Evolutionary conservation across 2,797 vertebrate species (phyloP), one percentile per base, ranked within the genome.

Genomic region (Pangasius sanitwongsei): DNA sequence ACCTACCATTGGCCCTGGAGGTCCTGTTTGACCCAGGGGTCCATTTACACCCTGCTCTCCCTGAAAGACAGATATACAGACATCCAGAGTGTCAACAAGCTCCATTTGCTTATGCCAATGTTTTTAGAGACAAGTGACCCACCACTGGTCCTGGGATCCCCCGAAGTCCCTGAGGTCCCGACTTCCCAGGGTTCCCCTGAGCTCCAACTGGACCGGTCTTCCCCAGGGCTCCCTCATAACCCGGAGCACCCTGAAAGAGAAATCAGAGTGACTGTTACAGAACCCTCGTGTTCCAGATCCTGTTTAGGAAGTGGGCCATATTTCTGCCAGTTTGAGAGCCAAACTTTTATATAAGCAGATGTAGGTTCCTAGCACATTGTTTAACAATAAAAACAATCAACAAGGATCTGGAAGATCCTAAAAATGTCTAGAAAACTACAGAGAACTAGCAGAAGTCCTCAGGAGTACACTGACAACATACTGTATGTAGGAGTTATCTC

Each of bases 41-140:
- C 99, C 99, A 0, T 97, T 98, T 81, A 99, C 95, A 87, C 99
- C 99, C 95, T 99, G 98, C 89, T 99, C 99, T 82, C 99, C 99
- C 99, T 99, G 90, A 94, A 59, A 90, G 25, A 89, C 41, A 90
- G 31, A 88, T n/a, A 48, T 13, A 67, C 8, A 90, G 13, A 88
- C 31, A 67, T 57, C 55, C 11, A 37, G 8, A 83, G 20, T 88
- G 53, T 83, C 82, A 85, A 31, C 53, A 31, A 25, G n/a, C 16
- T 23, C 5, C 15, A 82, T 75, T 53, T 48, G 1, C 5, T 53
- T 18, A 31, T 16, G 18, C 6, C 11, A 69, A 18, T 28, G 4
- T 50, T 81, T 87, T 55, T 70, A 23, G 3, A 74, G 25, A 18
- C 57, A 65, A 69, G 28, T 80, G 90, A 96, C 98, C 97, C 93